Evolutionary conservation across 1,140 invertebrate species (phyloP), one percentile per base, ranked within the genome.

Genomic region (Akabosia matsudoensis): DNA sequence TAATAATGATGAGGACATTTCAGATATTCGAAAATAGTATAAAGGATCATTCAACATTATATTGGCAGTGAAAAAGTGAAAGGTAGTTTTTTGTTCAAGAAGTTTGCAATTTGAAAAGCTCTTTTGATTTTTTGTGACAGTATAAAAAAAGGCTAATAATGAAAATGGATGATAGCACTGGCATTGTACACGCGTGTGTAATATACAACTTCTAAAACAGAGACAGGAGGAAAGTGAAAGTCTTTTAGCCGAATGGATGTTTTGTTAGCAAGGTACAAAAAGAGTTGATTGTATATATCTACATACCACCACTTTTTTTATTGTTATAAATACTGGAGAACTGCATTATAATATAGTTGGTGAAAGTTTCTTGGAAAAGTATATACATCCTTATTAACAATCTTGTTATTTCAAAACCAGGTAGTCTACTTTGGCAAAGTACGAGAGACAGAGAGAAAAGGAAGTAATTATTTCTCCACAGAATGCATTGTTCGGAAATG

Each of bases 171-270:
- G 37, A 18, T 45, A 18, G 37, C 37, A 18, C 7, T 45, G 37
- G 37, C 18, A 18, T 7, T 45, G 37, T 10, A 10, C 7, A 45
- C 18, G 37, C 7, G 7, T 7, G 37, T 45, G 37, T 45, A 18
- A 18, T 45, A 45, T 7, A 10, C 7, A 10, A 18, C 37, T 45
- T 45, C 7, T 45, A 45, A 45, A 45, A 45, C 7, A 45, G 37
- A 45, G 37, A n/a, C n/a, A n/a, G n/a, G n/a, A n/a, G n/a, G n/a
- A n/a, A n/a, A 45, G 37, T 10, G 37, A 45, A 18, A 45, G 37
- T 10, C 37, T 45, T 56, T n/a, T n/a, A n/a, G n/a, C n/a, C n/a
- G 54, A 56, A 56, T 56, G 54, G 54, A 56, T 56, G 54, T 56
- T n/a, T 56, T 56, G 54, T 56, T 56, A 56, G 54, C 24, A 56